Evolutionary conservation across 2,888 invertebrate genomes (phyloP).

Genomic region (Ophraella communa): DNA sequence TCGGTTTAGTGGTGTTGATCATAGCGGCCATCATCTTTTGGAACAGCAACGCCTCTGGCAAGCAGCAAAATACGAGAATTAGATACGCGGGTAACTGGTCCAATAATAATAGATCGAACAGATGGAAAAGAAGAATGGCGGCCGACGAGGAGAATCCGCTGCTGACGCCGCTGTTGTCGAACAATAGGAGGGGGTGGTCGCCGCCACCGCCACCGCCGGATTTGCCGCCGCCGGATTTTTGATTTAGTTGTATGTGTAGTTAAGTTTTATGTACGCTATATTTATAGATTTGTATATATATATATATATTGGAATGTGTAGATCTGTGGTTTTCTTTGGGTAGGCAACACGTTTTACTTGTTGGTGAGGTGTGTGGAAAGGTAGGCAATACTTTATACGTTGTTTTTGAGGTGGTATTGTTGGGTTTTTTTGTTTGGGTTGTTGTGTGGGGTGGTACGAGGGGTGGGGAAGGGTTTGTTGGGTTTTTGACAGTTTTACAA

Average conservation of each 20-base stretch:
- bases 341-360: too few species aligned
- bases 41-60: constrained; percentile 30
- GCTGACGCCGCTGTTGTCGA: constrained; percentile 34
- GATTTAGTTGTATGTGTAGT: constrained; percentile 27
- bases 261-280: constrained; percentile 30
- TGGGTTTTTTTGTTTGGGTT: too few species aligned
- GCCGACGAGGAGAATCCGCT: constrained; percentile 37
- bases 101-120: not conserved
- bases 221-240: constrained; percentile 48
- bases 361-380: too few species aligned
- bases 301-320: too few species aligned
- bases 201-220: constrained; percentile 44
- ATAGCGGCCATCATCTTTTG: constrained; percentile 40
- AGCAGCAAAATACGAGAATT: constrained; percentile 7
- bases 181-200: constrained; percentile 23
- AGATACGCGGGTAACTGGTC: not conserved
- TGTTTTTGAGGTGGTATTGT: too few species aligned
- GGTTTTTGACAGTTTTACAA: too few species aligned
- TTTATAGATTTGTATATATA: constrained; percentile 17
- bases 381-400: too few species aligned
- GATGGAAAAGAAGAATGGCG: constrained; percentile 19
- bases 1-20: constrained; percentile 40
- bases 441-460: too few species aligned
- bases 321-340: too few species aligned
- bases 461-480: too few species aligned